A percentile compares a stretch with the other conserved stretches of the same genome.
These are phyloP conservation scores for Nomada hirtipes DNA, from an alignment of 2,888 invertebrate genomes.

Conservation along the genomic window DNA sequence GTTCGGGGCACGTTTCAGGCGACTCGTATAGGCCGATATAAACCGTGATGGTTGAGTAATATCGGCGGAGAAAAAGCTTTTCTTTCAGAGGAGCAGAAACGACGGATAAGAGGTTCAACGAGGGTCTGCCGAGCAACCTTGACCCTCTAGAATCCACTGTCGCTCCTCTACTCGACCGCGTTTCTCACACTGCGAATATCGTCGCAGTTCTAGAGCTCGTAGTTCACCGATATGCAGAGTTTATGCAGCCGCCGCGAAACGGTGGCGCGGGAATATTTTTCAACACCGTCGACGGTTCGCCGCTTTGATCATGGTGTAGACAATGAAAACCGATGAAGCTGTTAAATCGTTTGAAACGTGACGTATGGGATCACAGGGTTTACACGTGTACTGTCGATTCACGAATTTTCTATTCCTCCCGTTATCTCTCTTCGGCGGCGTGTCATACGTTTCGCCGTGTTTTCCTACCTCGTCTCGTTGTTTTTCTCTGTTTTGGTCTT, in stretches of 20 bases:
- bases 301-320: slow-evolving; percentile 40
- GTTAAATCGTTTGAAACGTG: slow-evolving; percentile 39
- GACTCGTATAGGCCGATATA: slow-evolving; percentile 44
- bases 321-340: slow-evolving; percentile 35
- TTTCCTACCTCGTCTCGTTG: too few relatives aligned
- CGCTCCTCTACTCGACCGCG: slow-evolving; percentile 59
- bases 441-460: background rate
- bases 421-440: background rate
- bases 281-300: slow-evolving; percentile 5
- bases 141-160: slow-evolving; percentile 51
- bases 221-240: background rate
- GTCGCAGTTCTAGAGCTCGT: slow-evolving; percentile 43
- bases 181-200: slow-evolving; percentile 48
- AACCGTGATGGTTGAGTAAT: slow-evolving; percentile 36
- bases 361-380: background rate
- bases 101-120: slow-evolving; percentile 39
- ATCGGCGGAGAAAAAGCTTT: slow-evolving; percentile 41
- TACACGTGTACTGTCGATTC: slow-evolving; percentile 4
- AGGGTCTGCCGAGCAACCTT: slow-evolving; percentile 56
- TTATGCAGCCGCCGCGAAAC: slow-evolving; percentile 3
- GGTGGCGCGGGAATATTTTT: background rate
- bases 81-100: slow-evolving; percentile 41
- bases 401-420: background rate
- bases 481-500: background rate
- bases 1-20: slow-evolving; percentile 20